Conservation (phyloP, 2,797 vertebrate species). For the Sebastes jordani region DNA sequence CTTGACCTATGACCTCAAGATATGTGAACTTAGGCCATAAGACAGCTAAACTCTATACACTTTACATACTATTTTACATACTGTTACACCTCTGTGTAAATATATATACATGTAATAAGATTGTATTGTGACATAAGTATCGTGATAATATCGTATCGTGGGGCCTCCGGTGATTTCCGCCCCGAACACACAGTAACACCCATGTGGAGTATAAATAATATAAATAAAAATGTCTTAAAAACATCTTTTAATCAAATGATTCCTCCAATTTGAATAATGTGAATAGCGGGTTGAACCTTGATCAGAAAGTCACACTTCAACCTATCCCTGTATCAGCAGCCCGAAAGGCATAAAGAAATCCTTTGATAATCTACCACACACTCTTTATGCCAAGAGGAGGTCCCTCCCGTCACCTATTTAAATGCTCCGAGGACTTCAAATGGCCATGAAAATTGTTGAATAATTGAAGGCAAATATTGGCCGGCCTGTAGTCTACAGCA, state of each 20-base stretch:
- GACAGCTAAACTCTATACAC: too few relatives aligned
- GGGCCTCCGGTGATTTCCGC: too few relatives aligned
- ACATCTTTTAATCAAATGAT: neutral
- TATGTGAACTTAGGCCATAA: too few relatives aligned
- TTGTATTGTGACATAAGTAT: too few relatives aligned
- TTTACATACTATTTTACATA: too few relatives aligned
- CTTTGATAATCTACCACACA: conserved; percentile 51
- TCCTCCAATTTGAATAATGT: neutral
- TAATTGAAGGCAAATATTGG: conserved; percentile 85
- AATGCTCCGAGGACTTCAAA: conserved; percentile 72
- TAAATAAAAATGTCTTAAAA: neutral
- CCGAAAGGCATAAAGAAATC: conserved; percentile 59
- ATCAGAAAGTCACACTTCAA: conserved; percentile 38
- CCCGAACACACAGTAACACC: neutral
- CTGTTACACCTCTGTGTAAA: too few relatives aligned
- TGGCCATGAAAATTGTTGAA: conserved; percentile 82
- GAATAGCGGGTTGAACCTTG: conserved; percentile 6
- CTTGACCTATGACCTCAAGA: too few relatives aligned
- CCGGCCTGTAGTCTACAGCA: conserved; percentile 76
- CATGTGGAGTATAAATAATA: neutral
- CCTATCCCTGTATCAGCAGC: conserved; percentile 21
- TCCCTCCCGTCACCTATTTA: conserved; percentile 67
- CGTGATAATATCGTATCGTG: too few relatives aligned
- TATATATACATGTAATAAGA: too few relatives aligned
- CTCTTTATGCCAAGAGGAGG: conserved; percentile 50